Base-by-base conservation (phyloP, 2,888 invertebrate genomes). In the Zaprionus bogoriensis region DNA sequence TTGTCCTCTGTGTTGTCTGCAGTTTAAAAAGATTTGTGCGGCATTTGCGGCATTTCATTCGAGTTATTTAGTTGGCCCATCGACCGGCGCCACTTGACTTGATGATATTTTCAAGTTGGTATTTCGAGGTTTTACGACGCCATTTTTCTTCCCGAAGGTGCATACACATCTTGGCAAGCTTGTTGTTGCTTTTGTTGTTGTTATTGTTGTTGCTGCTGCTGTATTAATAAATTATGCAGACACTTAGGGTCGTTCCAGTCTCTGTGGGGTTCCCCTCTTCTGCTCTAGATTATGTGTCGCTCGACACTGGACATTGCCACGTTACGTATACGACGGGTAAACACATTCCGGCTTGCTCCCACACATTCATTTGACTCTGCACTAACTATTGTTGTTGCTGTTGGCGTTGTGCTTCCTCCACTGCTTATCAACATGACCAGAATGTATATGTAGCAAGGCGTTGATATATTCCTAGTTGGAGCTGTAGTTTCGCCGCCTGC, bases 171-270 rank as follows among this genome's bases (percentile, higher is more conserved):
- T 55, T 32, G 57, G 55, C 32, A 17, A 14, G 32, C 1, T 4
- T 36, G 14, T 32, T 12, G 6, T 32, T 32, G 32, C n/a, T n/a
- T n/a, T n/a, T n/a, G n/a, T n/a, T n/a, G n/a, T n/a, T n/a, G n/a
- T n/a, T n/a, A n/a, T n/a, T n/a, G n/a, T n/a, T n/a, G n/a, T n/a
- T n/a, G n/a, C n/a, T n/a, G 14, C 14, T 64, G 59, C 54, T 77
- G 54, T 68, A 77, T 62, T 67, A 77, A 80, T 80, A 80, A 80
- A 87, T 87, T 84, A 84, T 86, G 77, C 67, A 74, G 84, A 80
- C 14, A 36, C 7, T 14, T 36, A 3, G 77, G 66, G 67, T 83
- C 77, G 77, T 65, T 70, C 1, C n/a, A n/a, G 64, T 61, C 55
- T 50, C 39, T 32, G 41, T 36, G 44, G 41, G 52, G 3, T 32